phyloP scores from a whole-genome alignment of 1,140 invertebrate species.

The Orchesella cincta region DNA sequence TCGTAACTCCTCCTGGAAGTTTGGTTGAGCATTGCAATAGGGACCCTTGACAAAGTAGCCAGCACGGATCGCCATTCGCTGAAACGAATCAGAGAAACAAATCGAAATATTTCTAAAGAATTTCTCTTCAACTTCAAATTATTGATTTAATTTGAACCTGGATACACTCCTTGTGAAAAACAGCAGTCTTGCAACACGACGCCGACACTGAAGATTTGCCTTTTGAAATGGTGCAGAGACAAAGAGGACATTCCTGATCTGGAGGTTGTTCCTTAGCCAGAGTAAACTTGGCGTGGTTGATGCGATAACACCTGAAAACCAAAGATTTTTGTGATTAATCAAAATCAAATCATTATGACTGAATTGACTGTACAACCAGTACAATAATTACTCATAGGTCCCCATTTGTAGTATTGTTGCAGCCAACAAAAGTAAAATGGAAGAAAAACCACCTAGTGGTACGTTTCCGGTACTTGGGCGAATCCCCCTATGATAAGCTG shows the following conservation, averaged over 20 bases:
- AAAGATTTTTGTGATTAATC: background rate
- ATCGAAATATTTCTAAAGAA: background rate
- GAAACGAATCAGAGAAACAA: background rate
- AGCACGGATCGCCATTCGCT: background rate
- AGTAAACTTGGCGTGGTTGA: background rate
- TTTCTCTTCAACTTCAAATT: background rate
- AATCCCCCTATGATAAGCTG: too few relatives aligned
- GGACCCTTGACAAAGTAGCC: background rate
- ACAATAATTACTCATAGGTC: constrained; percentile 64
- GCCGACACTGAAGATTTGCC: background rate
- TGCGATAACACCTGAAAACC: background rate
- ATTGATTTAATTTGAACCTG: constrained; percentile 32
- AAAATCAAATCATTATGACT: background rate
- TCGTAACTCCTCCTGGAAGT: background rate
- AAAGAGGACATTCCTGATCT: background rate
- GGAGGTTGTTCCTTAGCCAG: background rate
- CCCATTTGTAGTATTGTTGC: too few relatives aligned
- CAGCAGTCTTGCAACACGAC: background rate
- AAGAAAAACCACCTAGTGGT: too few relatives aligned
- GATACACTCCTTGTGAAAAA: constrained; percentile 39
- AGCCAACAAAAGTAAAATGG: too few relatives aligned
- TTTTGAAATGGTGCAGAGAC: background rate
- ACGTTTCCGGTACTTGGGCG: too few relatives aligned
- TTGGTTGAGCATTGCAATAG: background rate
- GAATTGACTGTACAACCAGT: background rate